Percentiles rank a stretch among this genome's conserved stretches.
These are phyloP conservation scores for Eurosta solidaginis DNA, from an alignment of 1,140 invertebrate genomes.

Conservation along the genomic window DNA sequence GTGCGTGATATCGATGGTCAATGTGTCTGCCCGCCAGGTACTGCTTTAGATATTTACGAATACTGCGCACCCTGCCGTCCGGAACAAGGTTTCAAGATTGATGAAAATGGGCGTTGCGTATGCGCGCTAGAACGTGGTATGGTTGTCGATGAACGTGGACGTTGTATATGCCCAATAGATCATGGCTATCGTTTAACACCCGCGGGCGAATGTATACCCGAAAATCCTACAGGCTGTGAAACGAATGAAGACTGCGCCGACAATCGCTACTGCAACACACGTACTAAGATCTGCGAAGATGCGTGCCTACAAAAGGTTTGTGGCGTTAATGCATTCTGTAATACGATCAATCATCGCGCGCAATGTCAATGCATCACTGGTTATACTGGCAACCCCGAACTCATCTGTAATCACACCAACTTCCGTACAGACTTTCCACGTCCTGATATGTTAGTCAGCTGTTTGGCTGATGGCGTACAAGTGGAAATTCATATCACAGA, in stretches of 20 bases:
- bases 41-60: constrained; percentile 75
- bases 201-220: constrained; percentile 69
- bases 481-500: constrained; percentile 81
- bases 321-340: constrained; percentile 78
- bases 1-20: constrained; percentile 71
- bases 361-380: constrained; percentile 80
- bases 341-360: constrained; percentile 76
- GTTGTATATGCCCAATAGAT: constrained; percentile 76
- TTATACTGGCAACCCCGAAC: constrained; percentile 82
- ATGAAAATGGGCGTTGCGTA: constrained; percentile 77
- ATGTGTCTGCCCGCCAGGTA: constrained; percentile 76
- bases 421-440: constrained; percentile 81
- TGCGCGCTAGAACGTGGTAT: constrained; percentile 78
- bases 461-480: constrained; percentile 88
- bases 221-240: constrained; percentile 68
- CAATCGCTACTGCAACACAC: constrained; percentile 72
- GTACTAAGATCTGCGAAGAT: constrained; percentile 73
- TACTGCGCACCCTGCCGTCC: constrained; percentile 75
- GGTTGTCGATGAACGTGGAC: constrained; percentile 74
- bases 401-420: constrained; percentile 67
- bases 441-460: constrained; percentile 85
- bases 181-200: constrained; percentile 71
- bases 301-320: constrained; percentile 75
- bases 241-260: constrained; percentile 77
- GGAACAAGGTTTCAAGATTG: constrained; percentile 74